A percentile compares a stretch with the other conserved stretches of the same genome.
Evolutionary conservation across 2,888 invertebrate genomes (phyloP).

Genomic region (Lutraria lutraria): DNA sequence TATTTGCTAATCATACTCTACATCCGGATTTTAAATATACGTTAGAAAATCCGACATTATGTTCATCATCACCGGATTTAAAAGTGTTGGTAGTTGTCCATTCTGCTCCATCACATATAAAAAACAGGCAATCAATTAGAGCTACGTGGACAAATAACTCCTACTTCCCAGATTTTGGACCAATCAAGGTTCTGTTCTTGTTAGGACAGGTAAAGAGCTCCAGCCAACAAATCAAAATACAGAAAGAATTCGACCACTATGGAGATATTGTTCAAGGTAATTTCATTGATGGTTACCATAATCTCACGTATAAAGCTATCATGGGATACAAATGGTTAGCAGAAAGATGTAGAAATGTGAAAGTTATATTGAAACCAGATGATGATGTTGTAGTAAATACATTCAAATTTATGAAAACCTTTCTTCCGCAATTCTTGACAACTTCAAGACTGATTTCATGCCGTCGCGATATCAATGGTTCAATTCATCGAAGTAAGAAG

Average conservation of each 20-base stretch:
- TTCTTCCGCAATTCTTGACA: conserved; percentile 15
- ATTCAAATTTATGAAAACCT: conserved; percentile 20
- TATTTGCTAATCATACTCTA: too few relatives aligned
- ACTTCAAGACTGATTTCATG: conserved; percentile 22
- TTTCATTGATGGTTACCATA: conserved; percentile 30
- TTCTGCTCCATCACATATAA: conserved; percentile 33
- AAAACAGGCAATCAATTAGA: conserved; percentile 25
- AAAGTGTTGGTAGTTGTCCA: conserved; percentile 33
- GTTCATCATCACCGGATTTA: conserved; percentile 34
- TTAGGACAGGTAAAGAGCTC: conserved; percentile 15
- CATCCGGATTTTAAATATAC: too few relatives aligned
- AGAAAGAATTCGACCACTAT: conserved; percentile 27
- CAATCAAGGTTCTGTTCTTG: conserved; percentile 29
- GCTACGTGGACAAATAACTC: conserved; percentile 33
- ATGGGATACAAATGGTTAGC: conserved; percentile 38
- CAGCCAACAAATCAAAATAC: neutral
- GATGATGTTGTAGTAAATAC: conserved; percentile 34
- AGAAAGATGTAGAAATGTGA: neutral
- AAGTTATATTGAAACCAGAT: conserved; percentile 26
- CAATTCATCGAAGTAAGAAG: conserved; percentile 4
- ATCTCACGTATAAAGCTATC: conserved; percentile 2
- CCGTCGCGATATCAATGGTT: neutral
- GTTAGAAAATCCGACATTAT: neutral
- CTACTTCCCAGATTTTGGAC: conserved; percentile 20
- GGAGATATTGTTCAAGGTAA: conserved; percentile 42